phyloP scores from a whole-genome alignment of 1,140 invertebrate genomes.

The Drosophila bipectinata region DNA sequence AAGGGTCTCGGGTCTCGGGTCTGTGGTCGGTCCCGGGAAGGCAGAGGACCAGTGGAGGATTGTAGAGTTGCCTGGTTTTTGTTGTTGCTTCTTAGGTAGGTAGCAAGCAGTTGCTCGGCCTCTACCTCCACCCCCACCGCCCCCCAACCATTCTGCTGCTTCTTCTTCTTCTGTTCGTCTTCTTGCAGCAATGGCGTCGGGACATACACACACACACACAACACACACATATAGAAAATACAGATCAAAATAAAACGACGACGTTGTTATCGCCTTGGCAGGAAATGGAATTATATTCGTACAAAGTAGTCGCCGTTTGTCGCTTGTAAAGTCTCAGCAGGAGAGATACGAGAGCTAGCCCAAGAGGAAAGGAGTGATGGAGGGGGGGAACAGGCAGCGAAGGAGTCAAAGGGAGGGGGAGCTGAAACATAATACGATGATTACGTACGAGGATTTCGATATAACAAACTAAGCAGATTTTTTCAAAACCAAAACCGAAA shows the following conservation, averaged over 20 bases:
- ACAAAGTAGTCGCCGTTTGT: conserved; percentile 59
- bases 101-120: conserved; percentile 40
- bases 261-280: conserved; percentile 76
- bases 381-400: not conserved
- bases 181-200: conserved; percentile 62
- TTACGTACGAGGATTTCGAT: conserved; percentile 57
- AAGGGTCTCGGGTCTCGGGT: not conserved
- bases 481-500: conserved; percentile 8
- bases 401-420: conserved; percentile 2
- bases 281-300: conserved; percentile 81
- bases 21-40: no score
- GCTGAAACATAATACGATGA: conserved; percentile 54
- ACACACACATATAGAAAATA: conserved; percentile 30
- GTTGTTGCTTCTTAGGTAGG: conserved; percentile 43
- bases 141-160: conserved; percentile 11
- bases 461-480: conserved; percentile 56
- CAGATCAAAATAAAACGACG: conserved; percentile 47
- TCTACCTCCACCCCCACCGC: conserved; percentile 10
- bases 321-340: conserved; percentile 46
- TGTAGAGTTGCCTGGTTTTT: conserved; percentile 35
- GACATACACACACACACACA: conserved; percentile 40
- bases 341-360: conserved; percentile 16
- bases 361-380: no score
- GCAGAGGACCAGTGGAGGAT: conserved; percentile 10
- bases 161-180: not conserved